Base-by-base conservation (phyloP, 2,888 invertebrate genomes). In the Lasioglossum vierecki region DNA sequence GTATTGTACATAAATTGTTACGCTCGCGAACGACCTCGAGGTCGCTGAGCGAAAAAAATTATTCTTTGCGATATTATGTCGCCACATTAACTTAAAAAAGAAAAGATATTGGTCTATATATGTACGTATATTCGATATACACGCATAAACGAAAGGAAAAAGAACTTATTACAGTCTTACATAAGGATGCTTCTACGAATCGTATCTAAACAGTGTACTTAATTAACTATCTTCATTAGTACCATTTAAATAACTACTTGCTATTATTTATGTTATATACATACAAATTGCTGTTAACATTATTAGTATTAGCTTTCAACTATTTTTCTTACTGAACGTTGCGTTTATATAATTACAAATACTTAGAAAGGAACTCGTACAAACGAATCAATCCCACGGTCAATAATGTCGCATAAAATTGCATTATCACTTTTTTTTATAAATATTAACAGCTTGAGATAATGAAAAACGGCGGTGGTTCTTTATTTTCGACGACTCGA, bases 1-100 rank as follows among this genome's bases (percentile, higher is more conserved):
- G 89, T 92, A 92, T 89, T 93, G 93, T 93, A 93, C 79, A 93
- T 93, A 93, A 91, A 88, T 88, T 88, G 89, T 90, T 88, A 89
- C 84, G 82, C 88, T 87, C 83, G 85, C 78, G 84, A 84, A 84
- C 84, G 91, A 84, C 74, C 53, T 73, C 72, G 63, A 53, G 84
- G 76, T 88, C 81, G 81, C 78, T 70, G 75, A 85, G 35, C 76
- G 70, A 66, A 82, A 79, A 46, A 88, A 63, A 88, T 88, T 82
- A 89, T 88, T 84, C 84, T 81, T 60, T 82, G 80, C 75, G 84
- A 88, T 68, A 86, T 86, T 88, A 79, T 85, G 82, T 80, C 60
- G 73, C 83, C 84, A 83, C 26, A 75, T 82, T 84, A 85, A 68
- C 76, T 76, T 80, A 82, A 66, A 70, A 70, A 41, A 13, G 22